phyloP scores from a whole-genome alignment of 2,113 vertebrate genomes.

The Epinephelus cyanopodus region DNA sequence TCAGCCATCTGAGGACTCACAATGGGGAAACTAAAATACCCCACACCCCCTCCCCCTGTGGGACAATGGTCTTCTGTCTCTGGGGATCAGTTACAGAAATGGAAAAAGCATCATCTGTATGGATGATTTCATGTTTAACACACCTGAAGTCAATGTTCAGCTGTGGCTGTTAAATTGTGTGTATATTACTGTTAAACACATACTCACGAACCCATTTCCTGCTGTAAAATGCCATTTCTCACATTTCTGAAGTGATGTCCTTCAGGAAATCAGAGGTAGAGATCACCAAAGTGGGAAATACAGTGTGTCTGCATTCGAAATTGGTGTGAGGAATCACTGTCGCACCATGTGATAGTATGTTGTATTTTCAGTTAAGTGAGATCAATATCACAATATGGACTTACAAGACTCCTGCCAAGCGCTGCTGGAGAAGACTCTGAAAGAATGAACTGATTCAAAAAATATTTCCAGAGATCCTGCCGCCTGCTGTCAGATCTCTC shows the following conservation, averaged over 20 bases:
- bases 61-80: background rate
- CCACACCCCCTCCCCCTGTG: background rate
- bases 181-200: background rate
- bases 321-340: constrained; percentile 7
- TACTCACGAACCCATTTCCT: background rate
- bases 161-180: background rate
- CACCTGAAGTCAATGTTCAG: constrained; percentile 1
- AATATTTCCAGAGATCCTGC: constrained; percentile 18
- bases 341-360: background rate
- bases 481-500: constrained; percentile 13
- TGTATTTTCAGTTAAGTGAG: constrained; percentile 34
- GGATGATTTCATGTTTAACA: constrained; percentile 17
- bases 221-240: constrained; percentile 5
- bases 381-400: constrained; percentile 42
- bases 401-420: constrained; percentile 7
- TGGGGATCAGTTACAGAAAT: background rate
- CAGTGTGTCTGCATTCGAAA: constrained; percentile 15
- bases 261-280: background rate
- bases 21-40: background rate
- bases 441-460: constrained; percentile 17
- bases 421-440: constrained; percentile 22
- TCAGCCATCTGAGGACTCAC: constrained; percentile 17
- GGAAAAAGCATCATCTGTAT: background rate
- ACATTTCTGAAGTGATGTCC: constrained; percentile 1
- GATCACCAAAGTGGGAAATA: constrained; percentile 11